Conservation (phyloP, 2,113 vertebrate species). For the Microtus ochrogaster region DNA sequence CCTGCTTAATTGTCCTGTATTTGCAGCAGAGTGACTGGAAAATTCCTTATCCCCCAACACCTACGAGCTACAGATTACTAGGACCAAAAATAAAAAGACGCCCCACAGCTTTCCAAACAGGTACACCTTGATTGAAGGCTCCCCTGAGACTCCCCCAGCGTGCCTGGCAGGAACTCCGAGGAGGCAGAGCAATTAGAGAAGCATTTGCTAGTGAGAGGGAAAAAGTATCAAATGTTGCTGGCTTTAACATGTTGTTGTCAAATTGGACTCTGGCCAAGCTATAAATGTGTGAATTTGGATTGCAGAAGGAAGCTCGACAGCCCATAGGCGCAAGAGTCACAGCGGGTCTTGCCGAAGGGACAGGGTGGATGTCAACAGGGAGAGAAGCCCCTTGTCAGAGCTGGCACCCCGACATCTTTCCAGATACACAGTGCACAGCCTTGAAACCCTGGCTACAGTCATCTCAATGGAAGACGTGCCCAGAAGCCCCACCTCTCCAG, state of each 20-base stretch:
- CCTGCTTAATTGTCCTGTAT: background rate
- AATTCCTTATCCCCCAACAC: constrained; percentile 24
- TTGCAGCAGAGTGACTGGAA: background rate
- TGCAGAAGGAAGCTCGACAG: background rate
- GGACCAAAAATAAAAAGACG: background rate
- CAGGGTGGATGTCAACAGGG: accelerated
- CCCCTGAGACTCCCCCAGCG: background rate
- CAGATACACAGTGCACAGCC: accelerated
- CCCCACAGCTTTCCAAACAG: background rate
- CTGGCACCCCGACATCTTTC: accelerated
- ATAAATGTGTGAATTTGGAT: background rate
- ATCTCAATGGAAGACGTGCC: accelerated
- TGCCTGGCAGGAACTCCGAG: background rate
- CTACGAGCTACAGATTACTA: background rate
- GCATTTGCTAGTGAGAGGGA: background rate
- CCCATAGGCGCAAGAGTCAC: background rate
- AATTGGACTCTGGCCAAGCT: constrained; percentile 7
- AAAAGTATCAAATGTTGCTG: background rate
- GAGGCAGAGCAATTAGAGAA: background rate
- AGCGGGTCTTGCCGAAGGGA: background rate
- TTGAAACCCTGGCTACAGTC: accelerated
- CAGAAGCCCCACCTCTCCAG: background rate
- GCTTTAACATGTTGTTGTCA: background rate
- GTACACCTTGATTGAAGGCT: background rate
- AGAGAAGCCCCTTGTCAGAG: background rate